Evolutionary conservation across 2,888 invertebrate species (phyloP).

Genomic region (Drosophila lacicola): DNA sequence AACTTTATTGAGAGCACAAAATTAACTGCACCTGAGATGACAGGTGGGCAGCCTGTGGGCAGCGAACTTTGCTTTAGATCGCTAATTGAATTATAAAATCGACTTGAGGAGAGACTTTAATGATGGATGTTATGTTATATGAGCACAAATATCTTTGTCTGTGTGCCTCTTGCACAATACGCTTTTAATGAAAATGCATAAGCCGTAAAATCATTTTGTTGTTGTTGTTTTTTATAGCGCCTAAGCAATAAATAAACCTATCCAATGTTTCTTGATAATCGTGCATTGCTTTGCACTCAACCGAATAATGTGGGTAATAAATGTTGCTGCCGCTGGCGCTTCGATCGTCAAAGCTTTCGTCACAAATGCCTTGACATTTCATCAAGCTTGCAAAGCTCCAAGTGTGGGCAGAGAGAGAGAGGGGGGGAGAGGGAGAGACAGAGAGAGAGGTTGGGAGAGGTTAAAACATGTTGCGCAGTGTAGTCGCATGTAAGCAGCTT

Average conservation of each 20-base stretch:
- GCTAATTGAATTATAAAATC: conserved; percentile 33
- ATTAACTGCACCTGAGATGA: neutral
- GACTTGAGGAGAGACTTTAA: conserved; percentile 12
- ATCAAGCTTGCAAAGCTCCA: conserved; percentile 45
- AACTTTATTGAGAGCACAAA: neutral
- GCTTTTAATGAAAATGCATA: conserved; percentile 34
- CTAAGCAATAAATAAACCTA: conserved; percentile 46
- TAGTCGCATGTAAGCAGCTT: conserved; percentile 49
- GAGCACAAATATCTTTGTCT: conserved; percentile 28
- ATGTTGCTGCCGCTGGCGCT: conserved; percentile 27
- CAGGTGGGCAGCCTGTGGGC: neutral
- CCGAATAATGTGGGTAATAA: conserved; percentile 65
- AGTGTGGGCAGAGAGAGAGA: neutral
- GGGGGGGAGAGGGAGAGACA: neutral
- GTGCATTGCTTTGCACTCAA: conserved; percentile 73
- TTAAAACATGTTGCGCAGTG: conserved; percentile 40
- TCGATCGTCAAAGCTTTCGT: conserved; percentile 45
- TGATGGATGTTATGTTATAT: conserved; percentile 38
- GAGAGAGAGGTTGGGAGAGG: neutral
- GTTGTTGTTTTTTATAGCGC: conserved; percentile 35
- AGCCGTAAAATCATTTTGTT: conserved; percentile 29
- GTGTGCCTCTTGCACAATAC: conserved; percentile 43
- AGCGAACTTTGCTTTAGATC: conserved; percentile 4
- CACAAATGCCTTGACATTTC: conserved; percentile 58
- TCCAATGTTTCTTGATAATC: conserved; percentile 29